Base-by-base conservation (phyloP, 2,113 vertebrate species). In the Hydrochoerus hydrochaeris region DNA sequence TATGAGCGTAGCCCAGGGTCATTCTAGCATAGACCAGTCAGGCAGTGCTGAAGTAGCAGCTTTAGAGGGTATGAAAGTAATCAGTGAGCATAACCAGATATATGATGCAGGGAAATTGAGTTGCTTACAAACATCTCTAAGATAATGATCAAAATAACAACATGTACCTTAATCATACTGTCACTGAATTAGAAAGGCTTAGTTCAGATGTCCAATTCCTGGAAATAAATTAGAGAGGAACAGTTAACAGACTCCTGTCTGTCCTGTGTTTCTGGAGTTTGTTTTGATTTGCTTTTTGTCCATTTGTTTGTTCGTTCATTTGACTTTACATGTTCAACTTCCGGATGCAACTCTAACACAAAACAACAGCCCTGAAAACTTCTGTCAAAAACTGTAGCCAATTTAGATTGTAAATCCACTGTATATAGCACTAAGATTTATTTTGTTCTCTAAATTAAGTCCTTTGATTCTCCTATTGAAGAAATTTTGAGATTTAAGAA, bases 391-490 rank as follows among this genome's bases (percentile, higher is more conserved):
- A 63, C 57, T 9, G 0, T 16, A 89, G 28, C 60, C 52, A 94
- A 57, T 12, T 63, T 26, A 88, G 88, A 91, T 86, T 57, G 54
- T 30, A 85, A 85, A 94, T 52, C 0, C n/a, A 63, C 3, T 19
- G 4, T n/a, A 17, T 24, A 69, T 1, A 82, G 2, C 12, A 84
- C 44, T 92, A 13, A 81, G 10, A 71, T 67, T 44, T 71, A 32
- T 67, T 52, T 81, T 89, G 20, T 52, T 90, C 38, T 44, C 14
- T 67, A 92, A 95, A 95, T 81, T n/a, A 96, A 75, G 2, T 4
- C 2, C 7, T 83, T 85, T 93, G 35, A 3, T 28, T 14, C 0
- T 3, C 1, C 16, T 91, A 13, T 4, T 26, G 57, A 83, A 83
- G 6, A 88, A 65, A 90, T 11, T 73, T 7, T 88, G 10, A 32